Conservation (phyloP, 2,113 vertebrate species). For the Gasterosteus aculeatus region DNA sequence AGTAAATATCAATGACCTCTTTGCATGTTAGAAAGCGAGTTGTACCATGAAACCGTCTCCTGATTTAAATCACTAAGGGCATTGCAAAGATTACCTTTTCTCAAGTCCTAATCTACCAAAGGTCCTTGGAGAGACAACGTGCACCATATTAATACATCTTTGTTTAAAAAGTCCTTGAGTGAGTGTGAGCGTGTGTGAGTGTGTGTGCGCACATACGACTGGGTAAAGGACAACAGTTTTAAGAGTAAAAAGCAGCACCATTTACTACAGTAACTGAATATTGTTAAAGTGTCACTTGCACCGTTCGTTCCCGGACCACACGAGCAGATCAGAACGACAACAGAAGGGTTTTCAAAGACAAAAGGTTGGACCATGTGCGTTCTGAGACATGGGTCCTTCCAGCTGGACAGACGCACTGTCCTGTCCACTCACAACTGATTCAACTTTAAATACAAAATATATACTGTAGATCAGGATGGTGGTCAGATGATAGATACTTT, state of each 20-base stretch:
- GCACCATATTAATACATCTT: constrained; percentile 78
- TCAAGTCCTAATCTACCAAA: constrained; percentile 71
- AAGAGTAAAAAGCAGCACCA: constrained; percentile 88
- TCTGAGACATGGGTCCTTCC: constrained; percentile 39
- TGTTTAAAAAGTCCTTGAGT: constrained; percentile 82
- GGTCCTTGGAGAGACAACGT: constrained; percentile 68
- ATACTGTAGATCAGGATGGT: constrained; percentile 53
- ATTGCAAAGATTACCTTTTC: constrained; percentile 76
- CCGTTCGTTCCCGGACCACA: constrained; percentile 79
- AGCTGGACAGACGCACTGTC: constrained; percentile 48
- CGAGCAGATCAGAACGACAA: constrained; percentile 73
- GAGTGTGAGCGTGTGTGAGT: constrained; percentile 47
- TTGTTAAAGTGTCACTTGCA: constrained; percentile 85
- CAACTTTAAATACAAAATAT: constrained; percentile 61
- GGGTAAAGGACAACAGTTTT: constrained; percentile 79
- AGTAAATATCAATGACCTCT: constrained; percentile 37
- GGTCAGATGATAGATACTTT: constrained; percentile 59
- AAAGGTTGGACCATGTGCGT: constrained; percentile 52
- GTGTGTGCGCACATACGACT: constrained; percentile 76
- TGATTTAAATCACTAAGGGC: constrained; percentile 53
- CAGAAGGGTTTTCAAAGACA: constrained; percentile 59
- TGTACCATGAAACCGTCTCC: constrained; percentile 46
- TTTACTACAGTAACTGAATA: constrained; percentile 82
- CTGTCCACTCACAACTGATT: constrained; percentile 56
- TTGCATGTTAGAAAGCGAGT: constrained; percentile 35